phyloP scores from a whole-genome alignment of 2,113 vertebrate species.

The Scomber scombrus region DNA sequence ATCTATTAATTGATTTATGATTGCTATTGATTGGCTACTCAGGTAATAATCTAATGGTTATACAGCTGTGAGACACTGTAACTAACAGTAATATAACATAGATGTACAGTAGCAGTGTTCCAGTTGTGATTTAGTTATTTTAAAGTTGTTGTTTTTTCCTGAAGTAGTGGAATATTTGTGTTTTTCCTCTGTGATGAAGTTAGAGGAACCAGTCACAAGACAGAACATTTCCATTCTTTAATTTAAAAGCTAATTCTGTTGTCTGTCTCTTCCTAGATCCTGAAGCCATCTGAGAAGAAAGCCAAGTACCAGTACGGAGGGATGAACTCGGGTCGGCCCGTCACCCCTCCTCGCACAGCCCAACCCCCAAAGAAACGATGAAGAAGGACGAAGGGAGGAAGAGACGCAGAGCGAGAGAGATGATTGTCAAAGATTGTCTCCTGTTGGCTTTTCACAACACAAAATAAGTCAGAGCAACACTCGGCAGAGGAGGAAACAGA shows the following conservation, averaged over 20 bases:
- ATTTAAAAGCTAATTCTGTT: neutral
- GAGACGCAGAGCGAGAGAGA: slow-evolving; percentile 14
- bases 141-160: no score
- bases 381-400: slow-evolving; percentile 70
- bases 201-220: no score
- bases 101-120: no score
- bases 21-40: no score
- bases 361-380: slow-evolving; percentile 97
- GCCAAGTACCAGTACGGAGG: slow-evolving; percentile 98
- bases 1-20: no score
- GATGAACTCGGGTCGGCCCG: slow-evolving; percentile 93
- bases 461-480: slow-evolving; percentile 41
- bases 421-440: slow-evolving; percentile 17
- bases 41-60: no score
- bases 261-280: slow-evolving; percentile 83
- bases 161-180: no score
- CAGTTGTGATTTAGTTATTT: no score
- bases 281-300: slow-evolving; percentile 99
- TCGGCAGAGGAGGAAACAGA: slow-evolving; percentile 49
- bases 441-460: slow-evolving; percentile 47
- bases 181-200: no score
- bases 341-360: slow-evolving; percentile 97
- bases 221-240: no score
- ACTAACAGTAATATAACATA: no score
- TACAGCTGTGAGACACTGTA: no score